phyloP scores from a whole-genome alignment of 2,888 invertebrate genomes.

The Choristoneura rosaceana region DNA sequence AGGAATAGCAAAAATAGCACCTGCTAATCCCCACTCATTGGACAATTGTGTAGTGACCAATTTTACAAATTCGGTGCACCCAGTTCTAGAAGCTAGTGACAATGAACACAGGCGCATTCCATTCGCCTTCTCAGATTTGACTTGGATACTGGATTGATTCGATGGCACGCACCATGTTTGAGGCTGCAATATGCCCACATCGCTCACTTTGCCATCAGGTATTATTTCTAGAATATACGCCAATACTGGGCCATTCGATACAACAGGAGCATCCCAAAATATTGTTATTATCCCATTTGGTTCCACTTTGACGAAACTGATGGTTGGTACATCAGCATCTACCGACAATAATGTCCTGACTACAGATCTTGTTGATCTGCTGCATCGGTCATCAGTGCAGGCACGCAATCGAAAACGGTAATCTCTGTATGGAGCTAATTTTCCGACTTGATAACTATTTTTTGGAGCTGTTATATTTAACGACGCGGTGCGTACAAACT shows the following conservation, averaged over 20 bases:
- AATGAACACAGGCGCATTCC: constrained; percentile 57
- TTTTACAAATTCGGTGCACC: constrained; percentile 49
- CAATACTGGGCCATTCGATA: constrained; percentile 72
- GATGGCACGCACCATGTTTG: constrained; percentile 65
- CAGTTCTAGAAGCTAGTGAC: constrained; percentile 56
- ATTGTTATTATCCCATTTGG: constrained; percentile 59
- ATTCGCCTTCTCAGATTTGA: constrained; percentile 53
- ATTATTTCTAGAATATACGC: constrained; percentile 70
- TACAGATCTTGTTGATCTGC: constrained; percentile 65
- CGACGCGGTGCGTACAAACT: constrained; percentile 60
- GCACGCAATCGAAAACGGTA: constrained; percentile 73
- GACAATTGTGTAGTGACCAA: constrained; percentile 35
- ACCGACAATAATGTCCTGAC: constrained; percentile 65
- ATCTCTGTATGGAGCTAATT: constrained; percentile 73
- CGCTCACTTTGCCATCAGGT: constrained; percentile 54
- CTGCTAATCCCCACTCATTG: constrained; percentile 58
- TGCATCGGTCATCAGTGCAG: constrained; percentile 64
- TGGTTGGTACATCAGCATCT: constrained; percentile 62
- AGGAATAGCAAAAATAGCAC: constrained; percentile 60
- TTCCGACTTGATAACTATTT: constrained; percentile 61
- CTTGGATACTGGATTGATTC: constrained; percentile 49
- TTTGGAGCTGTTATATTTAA: constrained; percentile 59
- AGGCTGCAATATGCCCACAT: constrained; percentile 55
- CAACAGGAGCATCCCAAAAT: constrained; percentile 67
- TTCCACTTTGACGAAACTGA: constrained; percentile 52